A percentile compares a stretch with the other conserved stretches of the same genome.
These are phyloP conservation scores for Dipodomys merriami DNA, from an alignment of 2,113 vertebrate genomes.

Conservation along the genomic window DNA sequence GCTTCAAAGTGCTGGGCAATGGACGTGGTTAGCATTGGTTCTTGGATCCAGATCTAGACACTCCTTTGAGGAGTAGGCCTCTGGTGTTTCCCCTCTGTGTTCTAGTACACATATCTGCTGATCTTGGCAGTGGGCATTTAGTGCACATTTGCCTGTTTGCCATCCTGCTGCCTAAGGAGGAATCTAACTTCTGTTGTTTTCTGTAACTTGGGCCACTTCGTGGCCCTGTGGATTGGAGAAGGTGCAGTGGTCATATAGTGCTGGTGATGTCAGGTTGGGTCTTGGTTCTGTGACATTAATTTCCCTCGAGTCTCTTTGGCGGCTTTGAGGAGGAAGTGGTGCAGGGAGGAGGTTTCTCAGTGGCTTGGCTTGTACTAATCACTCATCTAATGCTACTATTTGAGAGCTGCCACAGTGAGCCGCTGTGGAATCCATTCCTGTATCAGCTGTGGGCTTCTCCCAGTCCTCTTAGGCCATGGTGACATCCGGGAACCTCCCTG, in stretches of 20 bases:
- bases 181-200: neutral
- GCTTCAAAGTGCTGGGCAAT: neutral
- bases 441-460: neutral
- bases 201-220: neutral
- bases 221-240: neutral
- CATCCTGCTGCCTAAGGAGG: neutral
- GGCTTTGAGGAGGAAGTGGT: constrained; percentile 53
- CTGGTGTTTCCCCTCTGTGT: neutral
- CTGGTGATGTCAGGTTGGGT: neutral
- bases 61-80: neutral
- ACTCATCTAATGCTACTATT: neutral
- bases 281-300: constrained; percentile 12
- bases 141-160: neutral
- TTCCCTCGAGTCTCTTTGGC: constrained; percentile 52
- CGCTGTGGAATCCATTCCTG: neutral
- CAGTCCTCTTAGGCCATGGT: neutral
- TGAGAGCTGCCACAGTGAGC: neutral
- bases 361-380: constrained; percentile 36
- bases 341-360: neutral
- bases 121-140: neutral
- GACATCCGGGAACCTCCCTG: neutral
- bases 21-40: neutral
- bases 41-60: neutral
- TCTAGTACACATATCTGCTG: neutral
- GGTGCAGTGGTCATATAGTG: neutral